These are phyloP conservation scores for Antheraea pernyi DNA, from an alignment of 1,140 invertebrate species.

Conservation along the genomic window DNA sequence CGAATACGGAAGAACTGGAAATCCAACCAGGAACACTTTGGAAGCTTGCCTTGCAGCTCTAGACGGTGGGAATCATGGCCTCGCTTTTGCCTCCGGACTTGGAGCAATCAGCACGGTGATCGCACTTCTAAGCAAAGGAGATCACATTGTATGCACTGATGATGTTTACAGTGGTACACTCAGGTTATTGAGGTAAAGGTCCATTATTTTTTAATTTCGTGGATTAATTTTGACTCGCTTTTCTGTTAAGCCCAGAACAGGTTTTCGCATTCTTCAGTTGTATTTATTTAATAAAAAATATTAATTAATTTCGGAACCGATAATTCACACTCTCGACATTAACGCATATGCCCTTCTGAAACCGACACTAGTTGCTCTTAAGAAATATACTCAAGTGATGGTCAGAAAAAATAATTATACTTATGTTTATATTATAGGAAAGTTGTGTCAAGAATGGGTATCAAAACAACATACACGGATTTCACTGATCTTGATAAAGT, in stretches of 20 bases:
- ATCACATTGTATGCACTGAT: conserved; percentile 95
- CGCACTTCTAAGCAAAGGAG: conserved; percentile 89
- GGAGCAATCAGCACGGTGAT: conserved; percentile 89
- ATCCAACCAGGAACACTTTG: conserved; percentile 94
- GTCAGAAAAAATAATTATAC: neutral
- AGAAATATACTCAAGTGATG: no score
- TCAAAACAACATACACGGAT: conserved; percentile 91
- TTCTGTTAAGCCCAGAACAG: no score
- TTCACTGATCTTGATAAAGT: conserved; percentile 85
- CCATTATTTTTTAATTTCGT: neutral
- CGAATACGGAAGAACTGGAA: conserved; percentile 96
- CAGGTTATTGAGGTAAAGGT: conserved; percentile 78
- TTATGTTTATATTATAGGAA: conserved; percentile 59
- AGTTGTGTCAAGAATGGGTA: conserved; percentile 84
- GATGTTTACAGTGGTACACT: conserved; percentile 98
- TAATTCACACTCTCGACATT: no score
- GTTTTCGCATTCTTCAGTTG: neutral
- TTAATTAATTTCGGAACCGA: no score
- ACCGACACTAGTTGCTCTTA: no score
- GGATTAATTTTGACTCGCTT: neutral
- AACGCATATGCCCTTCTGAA: no score
- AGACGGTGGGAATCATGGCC: conserved; percentile 93
- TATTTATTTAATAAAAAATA: no score
- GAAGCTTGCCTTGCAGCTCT: conserved; percentile 94
- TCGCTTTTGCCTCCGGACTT: conserved; percentile 94